Evolutionary conservation across 2,113 vertebrate species (phyloP).

Genomic region (Anseranas semipalmata): DNA sequence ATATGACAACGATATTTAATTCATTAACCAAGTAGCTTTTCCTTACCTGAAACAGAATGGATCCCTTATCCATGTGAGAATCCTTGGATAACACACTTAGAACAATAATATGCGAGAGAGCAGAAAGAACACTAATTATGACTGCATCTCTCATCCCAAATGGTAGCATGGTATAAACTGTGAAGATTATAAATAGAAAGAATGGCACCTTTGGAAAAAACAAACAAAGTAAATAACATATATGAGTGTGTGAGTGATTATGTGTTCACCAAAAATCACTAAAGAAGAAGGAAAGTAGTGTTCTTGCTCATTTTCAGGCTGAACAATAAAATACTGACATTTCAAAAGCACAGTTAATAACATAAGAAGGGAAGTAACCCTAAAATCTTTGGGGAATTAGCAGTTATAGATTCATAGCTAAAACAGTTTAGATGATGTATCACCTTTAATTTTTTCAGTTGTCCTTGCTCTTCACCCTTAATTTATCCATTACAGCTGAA

Average conservation of each 20-base stretch:
- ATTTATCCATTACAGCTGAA: not conserved
- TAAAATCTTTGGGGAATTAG: not conserved
- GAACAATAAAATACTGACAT: not conserved
- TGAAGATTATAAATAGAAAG: slow-evolving; percentile 94
- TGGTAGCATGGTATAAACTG: slow-evolving; percentile 92
- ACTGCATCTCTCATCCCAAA: slow-evolving; percentile 87
- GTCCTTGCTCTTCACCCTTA: not conserved
- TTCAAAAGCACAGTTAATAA: not conserved
- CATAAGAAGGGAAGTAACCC: not conserved
- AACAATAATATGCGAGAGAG: slow-evolving; percentile 86
- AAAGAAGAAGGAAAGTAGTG: not conserved
- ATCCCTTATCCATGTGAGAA: not conserved
- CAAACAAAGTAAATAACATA: not conserved
- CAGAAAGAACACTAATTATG: slow-evolving; percentile 81
- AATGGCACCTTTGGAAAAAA: slow-evolving; percentile 86
- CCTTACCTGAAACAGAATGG: slow-evolving; percentile 80
- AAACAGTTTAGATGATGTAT: not conserved
- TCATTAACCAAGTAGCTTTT: not conserved
- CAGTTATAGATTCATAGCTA: not conserved
- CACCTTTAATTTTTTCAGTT: not conserved
- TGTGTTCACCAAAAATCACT: not conserved
- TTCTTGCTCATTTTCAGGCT: not conserved
- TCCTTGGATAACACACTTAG: slow-evolving; percentile 57
- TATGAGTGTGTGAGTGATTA: not conserved
- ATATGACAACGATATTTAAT: not conserved